These are phyloP conservation scores for Napeogenes inachia DNA, from an alignment of 2,888 invertebrate species.

Conservation along the genomic window DNA sequence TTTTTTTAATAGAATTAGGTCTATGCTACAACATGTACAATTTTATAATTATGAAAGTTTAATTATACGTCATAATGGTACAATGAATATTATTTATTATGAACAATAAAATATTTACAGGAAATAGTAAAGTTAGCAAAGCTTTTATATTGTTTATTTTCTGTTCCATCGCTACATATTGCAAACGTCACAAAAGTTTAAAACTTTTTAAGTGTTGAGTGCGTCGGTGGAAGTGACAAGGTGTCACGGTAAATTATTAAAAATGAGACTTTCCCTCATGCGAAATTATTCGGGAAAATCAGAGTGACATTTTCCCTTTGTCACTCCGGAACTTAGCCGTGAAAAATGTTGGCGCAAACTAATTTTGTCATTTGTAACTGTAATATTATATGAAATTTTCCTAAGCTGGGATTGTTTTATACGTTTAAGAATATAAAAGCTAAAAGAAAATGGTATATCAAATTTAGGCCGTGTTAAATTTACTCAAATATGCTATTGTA, in stretches of 20 bases:
- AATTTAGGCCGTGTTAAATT: neutral
- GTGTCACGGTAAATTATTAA: slow-evolving; percentile 44
- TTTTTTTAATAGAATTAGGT: too few relatives aligned
- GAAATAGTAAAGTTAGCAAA: too few relatives aligned
- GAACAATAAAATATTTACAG: too few relatives aligned
- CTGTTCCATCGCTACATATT: neutral
- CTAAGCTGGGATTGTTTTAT: neutral
- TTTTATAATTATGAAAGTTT: too few relatives aligned
- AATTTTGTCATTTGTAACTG: slow-evolving; percentile 9
- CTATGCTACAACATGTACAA: too few relatives aligned
- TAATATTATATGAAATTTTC: slow-evolving; percentile 3
- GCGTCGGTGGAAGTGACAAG: slow-evolving; percentile 34
- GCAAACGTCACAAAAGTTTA: neutral
- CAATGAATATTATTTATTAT: too few relatives aligned
- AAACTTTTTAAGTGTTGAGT: slow-evolving; percentile 13
- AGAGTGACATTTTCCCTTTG: slow-evolving; percentile 26
- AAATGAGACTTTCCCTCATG: slow-evolving; percentile 38
- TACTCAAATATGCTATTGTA: neutral
- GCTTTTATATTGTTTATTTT: neutral
- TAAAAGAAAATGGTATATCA: neutral
- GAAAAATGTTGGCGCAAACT: slow-evolving; percentile 14
- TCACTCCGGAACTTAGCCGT: slow-evolving; percentile 37
- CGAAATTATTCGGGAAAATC: slow-evolving; percentile 23
- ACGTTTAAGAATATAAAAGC: neutral
- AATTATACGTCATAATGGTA: too few relatives aligned